Evolutionary conservation across 1,140 invertebrate genomes (phyloP), one percentile per base, ranked within the genome.

Genomic region (Batillaria attramentaria): DNA sequence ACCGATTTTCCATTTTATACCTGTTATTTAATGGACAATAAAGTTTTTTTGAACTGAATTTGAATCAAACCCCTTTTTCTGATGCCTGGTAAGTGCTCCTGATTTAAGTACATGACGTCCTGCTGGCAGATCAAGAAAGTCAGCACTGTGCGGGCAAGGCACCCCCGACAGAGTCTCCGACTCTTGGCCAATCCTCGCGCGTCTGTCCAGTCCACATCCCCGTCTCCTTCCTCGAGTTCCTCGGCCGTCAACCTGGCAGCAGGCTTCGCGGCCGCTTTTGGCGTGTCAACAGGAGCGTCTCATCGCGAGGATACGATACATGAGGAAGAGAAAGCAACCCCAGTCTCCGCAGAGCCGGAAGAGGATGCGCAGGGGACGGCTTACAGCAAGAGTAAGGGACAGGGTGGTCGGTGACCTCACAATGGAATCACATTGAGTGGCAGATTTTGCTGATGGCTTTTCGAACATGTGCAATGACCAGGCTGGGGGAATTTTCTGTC

Each of bases 341-440:
- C 73, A 10, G 72, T 78, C 68, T 3, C 66, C 75, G 5, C 66
- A 41, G 76, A 75, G 28, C 31, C 46, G 24, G 83, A 83, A 43
- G 85, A 86, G 24, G 84, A 86, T 28, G 54, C 42, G 37, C 37
- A 6, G 35, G 85, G 85, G 24, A 76, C 77, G 0, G 69, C 81
- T 4, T 74, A 82, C 39, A 85, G 77, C 57, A 84, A 81, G 79
- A 82, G 85, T 86, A 79, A 70, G 79, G 3, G 46, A 43, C 28
- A 39, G 31, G 10, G 57, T 28, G 57, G 33, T 70, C n/a, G 0
- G 8, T 28, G 20, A n/a, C n/a, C n/a, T n/a, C n/a, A n/a, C n/a
- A n/a, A n/a, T n/a, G n/a, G n/a, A n/a, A n/a, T n/a, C n/a, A n/a
- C n/a, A n/a, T n/a, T n/a, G n/a, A n/a, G n/a, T n/a, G n/a, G n/a